Conservation (phyloP, 2,797 vertebrate genomes). For the Microctenopoma steveboyesi region DNA sequence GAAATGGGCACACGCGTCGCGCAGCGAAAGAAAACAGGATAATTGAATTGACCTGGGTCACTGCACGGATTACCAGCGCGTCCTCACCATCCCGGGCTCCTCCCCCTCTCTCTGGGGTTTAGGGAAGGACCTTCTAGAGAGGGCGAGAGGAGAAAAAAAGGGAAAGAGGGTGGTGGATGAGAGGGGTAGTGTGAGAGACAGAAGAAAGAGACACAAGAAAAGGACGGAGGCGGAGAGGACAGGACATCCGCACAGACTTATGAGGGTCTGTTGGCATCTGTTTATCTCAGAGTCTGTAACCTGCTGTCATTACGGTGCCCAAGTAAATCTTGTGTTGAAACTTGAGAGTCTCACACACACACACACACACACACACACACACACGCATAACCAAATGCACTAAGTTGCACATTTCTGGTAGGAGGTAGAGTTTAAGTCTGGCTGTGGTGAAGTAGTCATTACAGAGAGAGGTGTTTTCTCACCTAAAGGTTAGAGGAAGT, state of each 20-base stretch:
- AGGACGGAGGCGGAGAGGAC: slow-evolving; percentile 13
- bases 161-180: slow-evolving; percentile 53
- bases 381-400: slow-evolving; percentile 18
- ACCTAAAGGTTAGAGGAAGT: slow-evolving; percentile 75
- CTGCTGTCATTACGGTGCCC: slow-evolving; percentile 38
- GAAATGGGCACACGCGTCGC: slow-evolving; percentile 85
- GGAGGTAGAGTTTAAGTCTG: slow-evolving; percentile 39
- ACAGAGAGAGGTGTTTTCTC: slow-evolving; percentile 51
- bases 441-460: slow-evolving; percentile 47
- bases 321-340: slow-evolving; percentile 49
- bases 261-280: slow-evolving; percentile 41
- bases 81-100: slow-evolving; percentile 77
- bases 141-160: slow-evolving; percentile 69
- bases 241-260: slow-evolving; percentile 36
- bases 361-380: slow-evolving; percentile 20
- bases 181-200: slow-evolving; percentile 53
- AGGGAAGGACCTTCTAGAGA: slow-evolving; percentile 80
- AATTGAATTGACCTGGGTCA: slow-evolving; percentile 89
- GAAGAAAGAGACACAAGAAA: slow-evolving; percentile 25
- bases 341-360: neutral
- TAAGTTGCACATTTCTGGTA: slow-evolving; percentile 8
- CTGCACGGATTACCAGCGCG: slow-evolving; percentile 83
- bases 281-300: slow-evolving; percentile 49
- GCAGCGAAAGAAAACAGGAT: slow-evolving; percentile 86
- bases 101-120: slow-evolving; percentile 80